phyloP scores from a whole-genome alignment of 1,140 invertebrate species.

The Atta cephalotes region DNA sequence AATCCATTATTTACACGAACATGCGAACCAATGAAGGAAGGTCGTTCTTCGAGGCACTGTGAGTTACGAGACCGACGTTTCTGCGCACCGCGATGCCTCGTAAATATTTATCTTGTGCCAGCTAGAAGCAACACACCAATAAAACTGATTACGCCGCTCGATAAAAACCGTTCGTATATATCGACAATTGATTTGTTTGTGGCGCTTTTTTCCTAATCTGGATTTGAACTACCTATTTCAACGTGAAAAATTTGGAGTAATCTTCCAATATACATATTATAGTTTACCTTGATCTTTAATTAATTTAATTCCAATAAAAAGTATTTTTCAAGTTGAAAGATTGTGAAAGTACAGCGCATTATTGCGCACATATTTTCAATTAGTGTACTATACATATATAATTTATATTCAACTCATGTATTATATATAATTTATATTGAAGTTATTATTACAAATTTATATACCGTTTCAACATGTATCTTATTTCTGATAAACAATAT shows the following conservation, averaged over 20 bases:
- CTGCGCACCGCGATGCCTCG: conserved; percentile 29
- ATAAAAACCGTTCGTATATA: conserved; percentile 68
- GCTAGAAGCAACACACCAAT: conserved; percentile 64
- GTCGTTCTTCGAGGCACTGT: conserved; percentile 41
- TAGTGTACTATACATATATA: too few species aligned
- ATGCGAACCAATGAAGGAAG: conserved; percentile 55
- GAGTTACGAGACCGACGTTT: conserved; percentile 64
- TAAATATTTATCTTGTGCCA: conserved; percentile 72
- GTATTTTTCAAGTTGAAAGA: too few species aligned
- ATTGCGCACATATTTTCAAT: too few species aligned
- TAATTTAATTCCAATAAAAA: neutral
- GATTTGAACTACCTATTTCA: conserved; percentile 3
- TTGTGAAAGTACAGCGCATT: too few species aligned
- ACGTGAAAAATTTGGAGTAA: neutral
- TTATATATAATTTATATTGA: too few species aligned
- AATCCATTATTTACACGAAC: conserved; percentile 61
- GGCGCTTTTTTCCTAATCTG: neutral
- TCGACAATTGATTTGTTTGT: conserved; percentile 62
- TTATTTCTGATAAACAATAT: neutral
- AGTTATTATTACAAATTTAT: too few species aligned
- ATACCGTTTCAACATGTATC: neutral
- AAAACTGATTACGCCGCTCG: conserved; percentile 68
- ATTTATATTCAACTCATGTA: too few species aligned
- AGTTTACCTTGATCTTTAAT: neutral
- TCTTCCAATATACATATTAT: neutral